Evolutionary conservation across 2,113 vertebrate species (phyloP).

Genomic region (Mesoclemmys tuberculata): DNA sequence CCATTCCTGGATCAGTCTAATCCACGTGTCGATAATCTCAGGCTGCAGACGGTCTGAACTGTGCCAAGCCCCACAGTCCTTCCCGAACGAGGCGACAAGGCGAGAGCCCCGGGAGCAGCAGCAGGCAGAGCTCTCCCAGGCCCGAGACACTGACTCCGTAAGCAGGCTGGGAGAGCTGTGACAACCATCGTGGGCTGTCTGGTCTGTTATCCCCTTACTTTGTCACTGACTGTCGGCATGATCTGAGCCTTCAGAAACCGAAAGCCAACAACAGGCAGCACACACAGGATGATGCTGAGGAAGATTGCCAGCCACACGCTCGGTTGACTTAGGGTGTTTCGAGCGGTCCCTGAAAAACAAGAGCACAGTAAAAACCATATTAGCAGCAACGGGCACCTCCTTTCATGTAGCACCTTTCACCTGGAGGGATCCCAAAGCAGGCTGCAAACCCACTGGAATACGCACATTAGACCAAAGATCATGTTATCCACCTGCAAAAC

Average conservation of each 20-base stretch:
- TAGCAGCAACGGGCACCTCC: not conserved
- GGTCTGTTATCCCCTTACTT: conserved; percentile 77
- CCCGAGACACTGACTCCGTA: accelerated
- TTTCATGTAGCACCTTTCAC: not conserved
- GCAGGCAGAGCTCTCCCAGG: not conserved
- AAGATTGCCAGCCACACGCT: conserved; percentile 89
- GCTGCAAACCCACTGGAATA: not conserved
- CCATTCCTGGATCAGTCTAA: not conserved
- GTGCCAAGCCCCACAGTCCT: not conserved
- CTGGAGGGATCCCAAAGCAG: not conserved
- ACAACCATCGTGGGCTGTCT: not conserved
- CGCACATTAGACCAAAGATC: too few species aligned
- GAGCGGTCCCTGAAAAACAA: conserved; percentile 84
- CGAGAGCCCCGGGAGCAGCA: accelerated
- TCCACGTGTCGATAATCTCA: conserved; percentile 11
- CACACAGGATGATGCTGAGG: conserved; percentile 86
- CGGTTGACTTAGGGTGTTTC: conserved; percentile 89
- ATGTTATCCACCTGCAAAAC: not conserved
- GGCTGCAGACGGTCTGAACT: not conserved
- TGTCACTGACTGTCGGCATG: conserved; percentile 84
- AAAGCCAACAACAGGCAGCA: conserved; percentile 84
- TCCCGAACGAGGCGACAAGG: not conserved
- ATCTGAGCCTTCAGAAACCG: conserved; percentile 85
- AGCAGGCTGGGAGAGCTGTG: accelerated
- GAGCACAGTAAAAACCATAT: accelerated